These are phyloP conservation scores for Ridgeia piscesae DNA, from an alignment of 1,140 invertebrate species.

Conservation along the genomic window DNA sequence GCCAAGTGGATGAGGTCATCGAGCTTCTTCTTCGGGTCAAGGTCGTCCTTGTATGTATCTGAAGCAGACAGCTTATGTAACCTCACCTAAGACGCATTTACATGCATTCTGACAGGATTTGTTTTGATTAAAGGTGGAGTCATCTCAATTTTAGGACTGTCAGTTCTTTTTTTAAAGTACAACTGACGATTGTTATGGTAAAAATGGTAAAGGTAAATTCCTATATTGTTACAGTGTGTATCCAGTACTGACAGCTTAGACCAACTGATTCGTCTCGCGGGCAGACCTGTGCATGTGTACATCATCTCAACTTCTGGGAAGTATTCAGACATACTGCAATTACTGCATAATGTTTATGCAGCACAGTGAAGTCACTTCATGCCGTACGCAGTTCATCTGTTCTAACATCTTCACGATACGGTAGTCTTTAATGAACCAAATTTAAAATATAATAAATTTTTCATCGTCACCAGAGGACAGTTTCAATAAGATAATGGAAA, in stretches of 20 bases:
- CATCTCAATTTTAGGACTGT: constrained; percentile 25
- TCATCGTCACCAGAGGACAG: too few species aligned
- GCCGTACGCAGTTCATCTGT: not conserved
- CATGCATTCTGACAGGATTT: not conserved
- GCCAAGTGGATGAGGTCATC: constrained; percentile 96
- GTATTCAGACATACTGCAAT: too few species aligned
- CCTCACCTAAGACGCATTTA: not conserved
- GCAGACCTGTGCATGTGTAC: too few species aligned
- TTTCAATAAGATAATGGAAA: too few species aligned
- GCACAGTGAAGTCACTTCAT: not conserved
- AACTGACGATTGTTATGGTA: not conserved
- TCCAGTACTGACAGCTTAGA: too few species aligned
- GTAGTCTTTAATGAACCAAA: not conserved
- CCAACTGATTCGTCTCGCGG: too few species aligned
- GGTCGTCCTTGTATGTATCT: constrained; percentile 48
- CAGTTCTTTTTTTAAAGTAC: not conserved
- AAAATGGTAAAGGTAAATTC: too few species aligned
- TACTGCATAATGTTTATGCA: too few species aligned
- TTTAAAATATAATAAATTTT: not conserved
- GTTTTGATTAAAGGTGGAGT: not conserved
- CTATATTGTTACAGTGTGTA: too few species aligned
- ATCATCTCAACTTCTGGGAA: too few species aligned
- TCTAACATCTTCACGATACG: not conserved
- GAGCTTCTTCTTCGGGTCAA: constrained; percentile 68
- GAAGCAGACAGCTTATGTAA: not conserved